Percentiles rank a stretch among this genome's conserved stretches.
Evolutionary conservation across 2,113 vertebrate species (phyloP).

Genomic region (Coturnix japonica): DNA sequence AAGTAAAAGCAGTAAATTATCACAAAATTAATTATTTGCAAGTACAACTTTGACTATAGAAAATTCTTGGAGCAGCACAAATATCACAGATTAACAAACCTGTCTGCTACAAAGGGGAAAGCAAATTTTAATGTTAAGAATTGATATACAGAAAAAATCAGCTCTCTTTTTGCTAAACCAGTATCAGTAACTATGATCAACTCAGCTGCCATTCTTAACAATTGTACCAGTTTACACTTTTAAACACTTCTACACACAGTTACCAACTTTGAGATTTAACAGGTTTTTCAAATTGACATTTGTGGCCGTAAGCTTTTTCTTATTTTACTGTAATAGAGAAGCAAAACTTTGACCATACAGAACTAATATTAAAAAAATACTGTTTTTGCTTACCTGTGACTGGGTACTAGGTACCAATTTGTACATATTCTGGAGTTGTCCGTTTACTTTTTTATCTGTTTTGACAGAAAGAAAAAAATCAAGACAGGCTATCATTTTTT

Average conservation of each 20-base stretch:
- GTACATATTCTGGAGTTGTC: slow-evolving; percentile 81
- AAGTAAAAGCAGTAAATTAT: neutral
- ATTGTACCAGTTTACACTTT: neutral
- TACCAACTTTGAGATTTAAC: neutral
- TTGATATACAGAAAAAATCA: neutral
- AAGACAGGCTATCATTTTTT: neutral
- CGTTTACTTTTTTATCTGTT: slow-evolving; percentile 80
- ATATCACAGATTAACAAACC: neutral
- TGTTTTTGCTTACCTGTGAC: slow-evolving; percentile 74
- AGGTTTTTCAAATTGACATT: neutral
- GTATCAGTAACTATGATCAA: neutral
- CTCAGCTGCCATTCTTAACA: neutral
- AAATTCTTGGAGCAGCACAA: neutral
- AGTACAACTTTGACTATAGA: neutral
- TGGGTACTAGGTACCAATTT: slow-evolving; percentile 72
- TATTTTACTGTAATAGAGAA: neutral
- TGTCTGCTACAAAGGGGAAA: neutral
- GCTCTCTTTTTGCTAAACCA: neutral
- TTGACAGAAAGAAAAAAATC: slow-evolving; percentile 23
- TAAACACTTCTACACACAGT: neutral
- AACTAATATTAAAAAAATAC: neutral
- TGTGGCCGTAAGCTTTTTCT: neutral
- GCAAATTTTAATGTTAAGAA: neutral
- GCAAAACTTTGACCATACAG: neutral
- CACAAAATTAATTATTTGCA: neutral